Percentiles rank a stretch among this genome's conserved stretches.
phyloP scores from a whole-genome alignment of 2,113 vertebrate species.

The Macroglossus sobrinus region DNA sequence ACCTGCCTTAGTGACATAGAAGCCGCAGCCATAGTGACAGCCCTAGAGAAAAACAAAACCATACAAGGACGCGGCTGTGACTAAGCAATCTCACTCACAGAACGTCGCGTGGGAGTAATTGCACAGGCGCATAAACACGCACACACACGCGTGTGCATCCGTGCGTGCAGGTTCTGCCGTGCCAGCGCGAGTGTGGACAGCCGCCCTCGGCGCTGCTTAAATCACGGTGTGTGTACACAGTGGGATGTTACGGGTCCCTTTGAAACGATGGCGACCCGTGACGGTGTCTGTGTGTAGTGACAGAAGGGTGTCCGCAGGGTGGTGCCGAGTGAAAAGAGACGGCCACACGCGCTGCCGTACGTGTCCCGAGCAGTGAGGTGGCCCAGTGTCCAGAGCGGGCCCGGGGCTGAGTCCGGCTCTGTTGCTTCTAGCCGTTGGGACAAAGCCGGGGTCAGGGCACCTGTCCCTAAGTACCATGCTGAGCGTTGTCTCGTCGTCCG shows the following conservation, averaged over 20 bases:
- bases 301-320: not conserved
- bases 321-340: not conserved
- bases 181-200: not conserved
- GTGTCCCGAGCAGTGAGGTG: not conserved
- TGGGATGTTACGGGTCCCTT: not conserved
- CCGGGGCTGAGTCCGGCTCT: not conserved
- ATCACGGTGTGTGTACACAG: not conserved
- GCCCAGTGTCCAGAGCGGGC: not conserved
- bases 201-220: not conserved
- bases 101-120: not conserved
- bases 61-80: not conserved
- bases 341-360: not conserved
- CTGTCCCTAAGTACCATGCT: too few relatives aligned
- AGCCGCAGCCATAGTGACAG: not conserved
- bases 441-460: not conserved
- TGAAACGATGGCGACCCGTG: not conserved
- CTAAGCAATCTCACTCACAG: not conserved
- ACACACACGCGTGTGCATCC: rapidly evolving
- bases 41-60: not conserved
- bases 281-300: not conserved
- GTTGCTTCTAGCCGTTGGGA: not conserved
- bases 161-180: not conserved
- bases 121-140: rapidly evolving
- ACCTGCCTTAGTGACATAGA: not conserved
- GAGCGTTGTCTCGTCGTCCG: not conserved